phyloP scores from a whole-genome alignment of 2,113 vertebrate species.

The Myotis yumanensis region DNA sequence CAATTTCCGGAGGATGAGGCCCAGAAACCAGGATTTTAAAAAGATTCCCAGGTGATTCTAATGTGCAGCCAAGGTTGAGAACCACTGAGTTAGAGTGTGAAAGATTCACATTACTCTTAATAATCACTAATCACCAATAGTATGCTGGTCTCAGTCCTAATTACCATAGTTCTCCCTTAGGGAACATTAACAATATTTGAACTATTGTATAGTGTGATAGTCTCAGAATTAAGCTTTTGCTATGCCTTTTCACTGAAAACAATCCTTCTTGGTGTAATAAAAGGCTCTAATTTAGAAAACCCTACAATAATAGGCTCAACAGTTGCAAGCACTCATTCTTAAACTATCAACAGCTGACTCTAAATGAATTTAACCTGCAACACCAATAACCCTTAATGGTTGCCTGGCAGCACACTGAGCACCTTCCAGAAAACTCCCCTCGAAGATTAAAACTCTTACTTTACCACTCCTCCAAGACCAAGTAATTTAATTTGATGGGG shows the following conservation, averaged over 20 bases:
- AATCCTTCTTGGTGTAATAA: background rate
- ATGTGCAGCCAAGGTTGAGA: too few species aligned
- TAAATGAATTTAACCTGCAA: conserved; percentile 17
- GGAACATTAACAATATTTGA: background rate
- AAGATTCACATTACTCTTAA: background rate
- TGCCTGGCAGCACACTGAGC: background rate
- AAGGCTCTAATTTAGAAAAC: conserved; percentile 7
- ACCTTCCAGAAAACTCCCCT: conserved; percentile 22
- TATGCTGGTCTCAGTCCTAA: background rate
- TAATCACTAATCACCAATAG: background rate
- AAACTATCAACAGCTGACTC: conserved; percentile 1
- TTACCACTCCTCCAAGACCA: background rate
- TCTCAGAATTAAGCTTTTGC: background rate
- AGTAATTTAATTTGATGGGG: conserved; percentile 14
- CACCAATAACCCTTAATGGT: background rate
- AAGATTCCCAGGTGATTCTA: too few species aligned
- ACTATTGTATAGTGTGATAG: background rate
- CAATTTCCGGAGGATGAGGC: too few species aligned
- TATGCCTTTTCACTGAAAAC: conserved; percentile 30
- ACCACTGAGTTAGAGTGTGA: background rate
- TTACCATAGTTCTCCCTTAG: background rate
- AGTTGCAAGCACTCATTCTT: background rate
- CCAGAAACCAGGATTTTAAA: too few species aligned
- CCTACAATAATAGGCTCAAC: background rate
- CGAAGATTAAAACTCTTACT: background rate